Evolutionary conservation across 2,888 invertebrate species (phyloP).

Genomic region (Zhuqinia jingwanae): DNA sequence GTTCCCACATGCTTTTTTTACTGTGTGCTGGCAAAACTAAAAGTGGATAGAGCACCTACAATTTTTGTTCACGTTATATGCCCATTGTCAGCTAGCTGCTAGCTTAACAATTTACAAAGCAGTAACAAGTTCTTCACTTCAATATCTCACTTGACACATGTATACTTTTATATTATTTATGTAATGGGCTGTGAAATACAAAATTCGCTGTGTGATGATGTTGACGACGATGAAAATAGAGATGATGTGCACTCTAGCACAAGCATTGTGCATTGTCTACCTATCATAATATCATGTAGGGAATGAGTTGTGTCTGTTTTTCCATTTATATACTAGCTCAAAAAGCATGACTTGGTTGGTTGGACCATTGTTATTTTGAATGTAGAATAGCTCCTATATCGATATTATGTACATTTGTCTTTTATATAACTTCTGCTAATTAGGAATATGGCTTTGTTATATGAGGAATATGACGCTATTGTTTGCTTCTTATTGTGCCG

Average conservation of each 20-base stretch:
- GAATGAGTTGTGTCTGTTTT: too few relatives aligned
- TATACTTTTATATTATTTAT: conserved; percentile 21
- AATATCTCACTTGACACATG: conserved; percentile 11
- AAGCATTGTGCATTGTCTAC: not conserved
- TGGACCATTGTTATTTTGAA: not conserved
- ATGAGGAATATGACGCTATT: too few relatives aligned
- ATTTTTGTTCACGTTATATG: not conserved
- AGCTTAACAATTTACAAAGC: conserved; percentile 10
- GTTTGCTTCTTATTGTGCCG: too few relatives aligned
- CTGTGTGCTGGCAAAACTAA: not conserved
- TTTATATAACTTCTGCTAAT: not conserved
- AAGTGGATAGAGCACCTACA: not conserved
- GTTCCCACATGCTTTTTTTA: not conserved
- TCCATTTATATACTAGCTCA: too few relatives aligned
- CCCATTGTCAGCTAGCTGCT: not conserved
- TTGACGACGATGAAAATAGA: conserved; percentile 26
- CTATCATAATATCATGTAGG: too few relatives aligned
- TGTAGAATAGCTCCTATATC: not conserved
- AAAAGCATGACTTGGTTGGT: not conserved
- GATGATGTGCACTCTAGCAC: conserved; percentile 14
- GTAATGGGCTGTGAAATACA: not conserved
- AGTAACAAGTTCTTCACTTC: conserved; percentile 5
- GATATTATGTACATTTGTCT: not conserved
- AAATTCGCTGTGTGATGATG: not conserved
- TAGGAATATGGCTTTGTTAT: too few relatives aligned